Conservation (phyloP, 30 jellyfish, hydroid and myxozoan species). For the Morbakka virulenta region DNA sequence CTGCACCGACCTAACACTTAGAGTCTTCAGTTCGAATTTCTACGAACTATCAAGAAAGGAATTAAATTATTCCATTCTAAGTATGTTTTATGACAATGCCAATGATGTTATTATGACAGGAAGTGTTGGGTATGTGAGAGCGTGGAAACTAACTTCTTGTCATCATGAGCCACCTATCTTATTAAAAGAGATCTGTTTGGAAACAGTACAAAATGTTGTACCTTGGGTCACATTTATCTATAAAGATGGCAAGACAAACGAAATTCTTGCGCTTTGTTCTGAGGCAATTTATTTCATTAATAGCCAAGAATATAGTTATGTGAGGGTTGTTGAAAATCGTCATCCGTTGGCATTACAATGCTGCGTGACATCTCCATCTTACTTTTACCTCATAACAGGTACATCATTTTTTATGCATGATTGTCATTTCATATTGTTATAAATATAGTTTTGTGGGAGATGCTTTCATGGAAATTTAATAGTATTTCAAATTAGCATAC, state of each 20-base stretch:
- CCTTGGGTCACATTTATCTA: conserved; percentile 73
- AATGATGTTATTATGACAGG: conserved; percentile 41
- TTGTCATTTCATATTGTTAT: no score
- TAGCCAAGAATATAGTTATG: conserved; percentile 11
- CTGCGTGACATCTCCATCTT: conserved; percentile 44
- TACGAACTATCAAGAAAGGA: conserved; percentile 47
- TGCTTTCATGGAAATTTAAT: no score
- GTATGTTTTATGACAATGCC: conserved; percentile 48
- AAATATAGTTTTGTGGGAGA: no score
- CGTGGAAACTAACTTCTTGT: conserved; percentile 53
- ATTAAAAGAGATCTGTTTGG: conserved; percentile 19
- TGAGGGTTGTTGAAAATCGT: conserved; percentile 57
- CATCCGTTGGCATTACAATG: conserved; percentile 66
- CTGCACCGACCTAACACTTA: conserved; percentile 74
- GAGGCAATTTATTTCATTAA: conserved; percentile 55
- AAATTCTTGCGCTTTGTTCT: conserved; percentile 66
- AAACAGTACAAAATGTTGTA: neutral
- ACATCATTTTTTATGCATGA: neutral
- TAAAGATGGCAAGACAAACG: conserved; percentile 23
- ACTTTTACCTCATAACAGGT: conserved; percentile 85
- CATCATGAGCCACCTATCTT: conserved; percentile 60
- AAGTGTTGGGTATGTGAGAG: conserved; percentile 71
- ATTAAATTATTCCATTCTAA: conserved; percentile 56
- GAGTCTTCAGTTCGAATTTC: conserved; percentile 52
- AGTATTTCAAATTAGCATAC: no score